Percentiles rank a stretch among this genome's conserved stretches.
Evolutionary conservation across 2,113 vertebrate species (phyloP).

Genomic region (Melanerpes aurifrons): DNA sequence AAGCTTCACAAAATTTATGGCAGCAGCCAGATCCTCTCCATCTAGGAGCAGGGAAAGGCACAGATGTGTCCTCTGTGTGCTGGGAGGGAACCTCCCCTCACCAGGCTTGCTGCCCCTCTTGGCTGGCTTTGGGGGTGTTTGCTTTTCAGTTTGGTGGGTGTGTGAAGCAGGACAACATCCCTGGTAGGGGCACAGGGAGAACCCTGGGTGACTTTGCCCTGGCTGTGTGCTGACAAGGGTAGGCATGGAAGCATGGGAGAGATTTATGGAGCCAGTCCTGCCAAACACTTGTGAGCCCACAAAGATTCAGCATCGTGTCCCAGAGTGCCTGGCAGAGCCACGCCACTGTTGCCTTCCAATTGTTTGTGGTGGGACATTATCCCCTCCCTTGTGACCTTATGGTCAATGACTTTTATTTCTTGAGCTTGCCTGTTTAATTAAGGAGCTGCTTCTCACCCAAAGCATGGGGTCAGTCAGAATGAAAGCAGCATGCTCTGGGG

Average conservation of each 20-base stretch:
- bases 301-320: slow-evolving; percentile 21
- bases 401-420: slow-evolving; percentile 63
- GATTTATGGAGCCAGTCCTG: slow-evolving; percentile 36
- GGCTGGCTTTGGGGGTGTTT: background rate
- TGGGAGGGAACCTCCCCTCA: background rate
- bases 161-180: background rate
- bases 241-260: background rate
- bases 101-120: background rate
- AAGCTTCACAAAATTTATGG: background rate
- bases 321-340: slow-evolving; percentile 39
- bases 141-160: background rate
- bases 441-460: slow-evolving; percentile 36
- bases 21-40: background rate
- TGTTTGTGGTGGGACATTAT: slow-evolving; percentile 38
- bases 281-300: slow-evolving; percentile 60
- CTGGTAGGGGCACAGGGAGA: background rate
- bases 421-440: slow-evolving; percentile 41
- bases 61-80: background rate
- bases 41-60: background rate
- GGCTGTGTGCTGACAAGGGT: background rate
- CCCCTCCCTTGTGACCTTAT: slow-evolving; percentile 44
- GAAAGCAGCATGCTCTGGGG: slow-evolving; percentile 34
- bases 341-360: slow-evolving; percentile 21
- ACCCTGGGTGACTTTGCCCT: slow-evolving; percentile 12
- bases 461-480: slow-evolving; percentile 6